A percentile compares a stretch with the other conserved stretches of the same genome.
These are phyloP conservation scores for Urocynchramus pylzowi DNA, from an alignment of 2,113 vertebrate species.

Conservation along the genomic window DNA sequence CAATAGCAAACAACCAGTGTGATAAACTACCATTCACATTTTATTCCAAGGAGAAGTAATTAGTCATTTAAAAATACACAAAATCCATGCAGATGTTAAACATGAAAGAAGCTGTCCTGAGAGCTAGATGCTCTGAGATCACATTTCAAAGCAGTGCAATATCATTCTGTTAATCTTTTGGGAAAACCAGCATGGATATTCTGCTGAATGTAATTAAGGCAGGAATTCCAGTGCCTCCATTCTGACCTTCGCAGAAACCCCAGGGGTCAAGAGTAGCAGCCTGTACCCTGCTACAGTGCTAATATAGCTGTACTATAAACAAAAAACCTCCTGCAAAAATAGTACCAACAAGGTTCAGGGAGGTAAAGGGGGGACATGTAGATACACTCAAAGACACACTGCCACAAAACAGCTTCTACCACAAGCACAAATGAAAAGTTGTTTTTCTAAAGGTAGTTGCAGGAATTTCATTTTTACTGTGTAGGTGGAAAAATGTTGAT, in stretches of 20 bases:
- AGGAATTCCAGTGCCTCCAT: background rate
- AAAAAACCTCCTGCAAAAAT: background rate
- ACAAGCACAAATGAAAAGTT: background rate
- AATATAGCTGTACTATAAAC: background rate
- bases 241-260: background rate
- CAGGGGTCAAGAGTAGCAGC: background rate
- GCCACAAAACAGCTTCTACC: background rate
- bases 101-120: background rate
- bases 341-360: background rate
- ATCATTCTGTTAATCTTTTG: slow-evolving; percentile 24
- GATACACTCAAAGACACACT: background rate
- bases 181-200: background rate
- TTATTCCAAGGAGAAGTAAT: background rate
- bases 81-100: background rate
- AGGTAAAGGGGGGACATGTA: rapidly evolving
- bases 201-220: background rate
- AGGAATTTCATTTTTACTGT: background rate
- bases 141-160: background rate
- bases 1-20: background rate
- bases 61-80: background rate
- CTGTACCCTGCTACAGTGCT: background rate
- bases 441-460: background rate
- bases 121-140: background rate
- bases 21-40: background rate
- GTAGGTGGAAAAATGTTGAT: background rate